phyloP scores from a whole-genome alignment of 1,140 invertebrate species.

The Zaprionus inermis region DNA sequence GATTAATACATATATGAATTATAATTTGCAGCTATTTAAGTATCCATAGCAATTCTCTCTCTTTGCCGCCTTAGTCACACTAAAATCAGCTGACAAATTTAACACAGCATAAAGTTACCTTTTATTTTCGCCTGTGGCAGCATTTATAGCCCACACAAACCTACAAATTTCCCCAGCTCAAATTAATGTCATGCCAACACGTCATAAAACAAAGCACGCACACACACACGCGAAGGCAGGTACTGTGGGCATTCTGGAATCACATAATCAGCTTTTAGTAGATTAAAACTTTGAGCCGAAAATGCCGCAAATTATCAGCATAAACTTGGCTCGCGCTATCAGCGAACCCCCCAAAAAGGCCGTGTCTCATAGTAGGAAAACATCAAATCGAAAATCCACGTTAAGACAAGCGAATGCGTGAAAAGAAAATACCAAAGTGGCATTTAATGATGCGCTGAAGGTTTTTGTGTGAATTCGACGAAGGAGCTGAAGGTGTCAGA shows the following conservation, averaged over 20 bases:
- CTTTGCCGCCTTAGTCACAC: not conserved
- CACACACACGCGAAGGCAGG: slow-evolving; percentile 26
- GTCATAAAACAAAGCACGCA: slow-evolving; percentile 62
- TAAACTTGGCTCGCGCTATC: slow-evolving; percentile 14
- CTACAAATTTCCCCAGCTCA: slow-evolving; percentile 55
- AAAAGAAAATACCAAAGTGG: slow-evolving; percentile 12
- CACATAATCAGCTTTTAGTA: slow-evolving; percentile 69
- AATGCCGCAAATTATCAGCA: slow-evolving; percentile 46
- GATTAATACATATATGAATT: not conserved
- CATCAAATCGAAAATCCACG: slow-evolving; percentile 6
- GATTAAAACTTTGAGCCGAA: slow-evolving; percentile 69
- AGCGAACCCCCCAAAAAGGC: not conserved
- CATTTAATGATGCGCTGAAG: slow-evolving; percentile 12
- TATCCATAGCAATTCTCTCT: not conserved
- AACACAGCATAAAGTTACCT: too few relatives aligned
- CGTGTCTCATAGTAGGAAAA: not conserved
- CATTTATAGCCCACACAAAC: slow-evolving; percentile 60
- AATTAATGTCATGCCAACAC: slow-evolving; percentile 32
- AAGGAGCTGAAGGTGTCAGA: slow-evolving; percentile 16
- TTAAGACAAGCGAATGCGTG: not conserved
- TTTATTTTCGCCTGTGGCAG: slow-evolving; percentile 16
- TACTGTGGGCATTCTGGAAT: slow-evolving; percentile 43
- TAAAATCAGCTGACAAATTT: too few relatives aligned
- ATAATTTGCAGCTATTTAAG: not conserved
- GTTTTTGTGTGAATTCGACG: not conserved